Base-by-base conservation (phyloP, 2,888 invertebrate species). In the Lasioglossum zephyrum region DNA sequence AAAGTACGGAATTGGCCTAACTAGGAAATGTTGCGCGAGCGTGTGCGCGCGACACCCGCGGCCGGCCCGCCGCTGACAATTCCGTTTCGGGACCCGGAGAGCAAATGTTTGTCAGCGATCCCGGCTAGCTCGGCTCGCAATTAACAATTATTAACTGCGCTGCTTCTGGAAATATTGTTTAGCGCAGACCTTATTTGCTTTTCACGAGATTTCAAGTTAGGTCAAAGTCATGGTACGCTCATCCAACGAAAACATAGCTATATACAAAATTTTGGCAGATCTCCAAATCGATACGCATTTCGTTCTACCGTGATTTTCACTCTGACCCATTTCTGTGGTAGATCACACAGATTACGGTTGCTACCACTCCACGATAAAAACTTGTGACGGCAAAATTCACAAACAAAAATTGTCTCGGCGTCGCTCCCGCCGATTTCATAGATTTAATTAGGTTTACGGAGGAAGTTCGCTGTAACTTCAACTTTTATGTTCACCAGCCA, bases 1-100 rank as follows among this genome's bases (percentile, higher is more conserved):
- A 93, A 93, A 92, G 91, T 91, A 92, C 91, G 91, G 91, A 94
- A 93, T 93, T 92, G 90, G 85, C 84, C 88, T 90, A 91, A 92
- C 91, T 90, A 89, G 92, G 91, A 92, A 92, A 93, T 88, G 87
- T 85, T 80, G 39, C 75, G 60, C 49, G 75, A 69, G 69, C 39
- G 39, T 39, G 69, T 39, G n/a, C 69, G n/a, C 69, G 69, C 69
- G 69, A 36, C 69, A 11, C 69, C 41, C 9, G 41, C 41, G 41
- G 4, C 22, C 36, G 39, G 53, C 8, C 31, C 31, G 31, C 39
- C 69, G 69, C 36, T 41, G 69, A 41, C 69, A 39, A 41, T 36
- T 69, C 31, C 18, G 66, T 69, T 22, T 39, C 69, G 22, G 39
- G 69, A 69, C 53, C 53, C 53, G 53, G 22, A 2, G 22, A 9